Evolutionary conservation across 2,113 vertebrate genomes (phyloP).

Genomic region (Varanus komodoensis): DNA sequence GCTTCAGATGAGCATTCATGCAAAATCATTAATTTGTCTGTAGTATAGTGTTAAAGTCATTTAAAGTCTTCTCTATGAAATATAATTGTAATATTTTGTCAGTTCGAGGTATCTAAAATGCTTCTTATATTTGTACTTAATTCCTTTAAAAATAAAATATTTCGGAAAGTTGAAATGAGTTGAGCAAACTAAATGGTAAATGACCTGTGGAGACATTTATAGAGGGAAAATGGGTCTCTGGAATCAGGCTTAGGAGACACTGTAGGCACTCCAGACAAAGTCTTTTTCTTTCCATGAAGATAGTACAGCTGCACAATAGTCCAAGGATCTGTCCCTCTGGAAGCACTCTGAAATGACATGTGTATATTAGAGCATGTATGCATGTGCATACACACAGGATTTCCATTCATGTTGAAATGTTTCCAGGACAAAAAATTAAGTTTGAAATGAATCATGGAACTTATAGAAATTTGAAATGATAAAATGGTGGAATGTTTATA

Average conservation of each 20-base stretch:
- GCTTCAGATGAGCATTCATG: constrained; percentile 13
- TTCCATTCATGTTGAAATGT: too few relatives aligned
- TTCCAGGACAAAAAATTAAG: too few relatives aligned
- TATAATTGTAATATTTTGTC: not conserved
- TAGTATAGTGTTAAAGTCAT: not conserved
- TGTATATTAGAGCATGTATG: too few relatives aligned
- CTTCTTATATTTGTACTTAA: constrained; percentile 1
- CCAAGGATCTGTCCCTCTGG: not conserved
- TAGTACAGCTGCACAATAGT: too few relatives aligned
- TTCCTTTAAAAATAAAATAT: not conserved
- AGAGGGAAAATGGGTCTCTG: not conserved
- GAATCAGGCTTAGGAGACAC: not conserved
- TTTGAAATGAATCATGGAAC: too few relatives aligned
- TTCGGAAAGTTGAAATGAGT: not conserved
- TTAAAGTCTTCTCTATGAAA: not conserved
- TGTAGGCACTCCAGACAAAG: not conserved
- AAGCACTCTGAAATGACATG: too few relatives aligned
- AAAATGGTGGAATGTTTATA: too few relatives aligned
- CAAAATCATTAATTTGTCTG: not conserved
- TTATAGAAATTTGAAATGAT: too few relatives aligned
- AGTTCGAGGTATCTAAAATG: not conserved
- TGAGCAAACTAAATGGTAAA: not conserved
- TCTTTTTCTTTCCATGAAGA: too few relatives aligned
- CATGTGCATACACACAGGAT: too few relatives aligned
- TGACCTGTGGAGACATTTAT: not conserved